phyloP scores from a whole-genome alignment of 2,888 invertebrate species.

The Melieria omissa region DNA sequence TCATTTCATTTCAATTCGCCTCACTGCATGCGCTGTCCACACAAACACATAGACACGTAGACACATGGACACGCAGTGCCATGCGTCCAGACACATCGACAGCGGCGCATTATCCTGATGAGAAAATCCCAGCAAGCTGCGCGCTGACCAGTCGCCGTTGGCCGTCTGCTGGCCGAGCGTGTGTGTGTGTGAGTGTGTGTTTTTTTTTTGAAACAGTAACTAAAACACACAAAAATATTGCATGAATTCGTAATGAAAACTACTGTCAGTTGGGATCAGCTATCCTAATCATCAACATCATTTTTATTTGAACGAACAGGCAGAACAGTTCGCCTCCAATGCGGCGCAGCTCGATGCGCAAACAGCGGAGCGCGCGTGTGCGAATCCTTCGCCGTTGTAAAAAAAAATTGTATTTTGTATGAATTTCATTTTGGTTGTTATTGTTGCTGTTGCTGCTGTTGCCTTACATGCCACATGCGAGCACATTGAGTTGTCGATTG shows the following conservation, averaged over 20 bases:
- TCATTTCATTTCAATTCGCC: conserved; percentile 1
- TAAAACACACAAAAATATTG: conserved; percentile 41
- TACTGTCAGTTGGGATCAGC: conserved; percentile 57
- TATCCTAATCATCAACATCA: conserved; percentile 38
- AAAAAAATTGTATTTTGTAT: no score
- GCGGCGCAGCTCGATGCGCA: not conserved
- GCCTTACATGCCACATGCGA: no score
- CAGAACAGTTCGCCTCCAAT: not conserved
- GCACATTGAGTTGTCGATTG: no score
- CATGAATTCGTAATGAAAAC: conserved; percentile 60
- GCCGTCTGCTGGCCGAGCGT: not conserved
- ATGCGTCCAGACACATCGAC: not conserved
- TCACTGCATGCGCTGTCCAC: not conserved
- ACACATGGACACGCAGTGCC: not conserved
- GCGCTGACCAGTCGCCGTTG: not conserved
- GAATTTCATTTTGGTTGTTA: no score
- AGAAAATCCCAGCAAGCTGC: conserved; percentile 22
- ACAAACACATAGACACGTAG: not conserved
- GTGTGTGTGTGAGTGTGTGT: no score
- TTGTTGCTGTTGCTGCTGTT: no score
- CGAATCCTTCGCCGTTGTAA: not conserved
- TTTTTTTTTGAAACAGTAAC: not conserved
- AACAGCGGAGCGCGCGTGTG: not conserved
- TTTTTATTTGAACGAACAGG: conserved; percentile 26
- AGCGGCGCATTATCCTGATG: conserved; percentile 27